phyloP scores from a whole-genome alignment of 2,113 vertebrate genomes.

The Sebastes schlegelii region DNA sequence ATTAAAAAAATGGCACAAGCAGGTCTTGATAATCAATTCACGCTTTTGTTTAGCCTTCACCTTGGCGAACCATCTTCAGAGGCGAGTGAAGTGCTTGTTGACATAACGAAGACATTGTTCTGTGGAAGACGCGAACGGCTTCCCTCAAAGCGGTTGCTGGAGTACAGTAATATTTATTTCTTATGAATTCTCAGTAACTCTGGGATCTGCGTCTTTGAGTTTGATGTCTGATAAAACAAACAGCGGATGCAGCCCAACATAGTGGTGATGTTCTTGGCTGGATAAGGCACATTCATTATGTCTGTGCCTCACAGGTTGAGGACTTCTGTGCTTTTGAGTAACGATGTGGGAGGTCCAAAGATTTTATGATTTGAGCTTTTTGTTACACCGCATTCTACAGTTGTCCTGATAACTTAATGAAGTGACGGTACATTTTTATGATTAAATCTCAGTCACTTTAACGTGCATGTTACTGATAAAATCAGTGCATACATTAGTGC shows the following conservation, averaged over 20 bases:
- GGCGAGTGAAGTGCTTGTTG: constrained; percentile 15
- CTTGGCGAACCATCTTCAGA: background rate
- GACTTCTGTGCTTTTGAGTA: constrained; percentile 8
- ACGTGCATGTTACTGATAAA: constrained; percentile 3
- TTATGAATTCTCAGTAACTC: constrained; percentile 31
- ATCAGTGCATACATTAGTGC: background rate
- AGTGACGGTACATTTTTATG: background rate
- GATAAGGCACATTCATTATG: constrained; percentile 16
- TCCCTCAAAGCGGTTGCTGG: background rate
- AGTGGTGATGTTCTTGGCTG: constrained; percentile 40
- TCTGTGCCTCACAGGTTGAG: constrained; percentile 18
- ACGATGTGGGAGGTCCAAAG: constrained; percentile 6
- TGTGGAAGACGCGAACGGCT: background rate
- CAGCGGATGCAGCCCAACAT: constrained; percentile 5
- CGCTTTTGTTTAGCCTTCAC: constrained; percentile 6
- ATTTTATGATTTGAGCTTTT: constrained; percentile 7
- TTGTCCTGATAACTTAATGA: constrained; percentile 4
- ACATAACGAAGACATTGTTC: constrained; percentile 31
- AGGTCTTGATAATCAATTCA: constrained; percentile 26
- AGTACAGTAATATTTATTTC: constrained; percentile 20
- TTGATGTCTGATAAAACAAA: constrained; percentile 46
- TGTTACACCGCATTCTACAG: background rate
- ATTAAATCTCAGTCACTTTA: constrained; percentile 2
- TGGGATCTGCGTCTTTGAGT: constrained; percentile 15
- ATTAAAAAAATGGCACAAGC: constrained; percentile 42